A percentile compares a stretch with the other conserved stretches of the same genome.
Evolutionary conservation across 2,888 invertebrate species (phyloP).

Genomic region (Drosophila paracracens): DNA sequence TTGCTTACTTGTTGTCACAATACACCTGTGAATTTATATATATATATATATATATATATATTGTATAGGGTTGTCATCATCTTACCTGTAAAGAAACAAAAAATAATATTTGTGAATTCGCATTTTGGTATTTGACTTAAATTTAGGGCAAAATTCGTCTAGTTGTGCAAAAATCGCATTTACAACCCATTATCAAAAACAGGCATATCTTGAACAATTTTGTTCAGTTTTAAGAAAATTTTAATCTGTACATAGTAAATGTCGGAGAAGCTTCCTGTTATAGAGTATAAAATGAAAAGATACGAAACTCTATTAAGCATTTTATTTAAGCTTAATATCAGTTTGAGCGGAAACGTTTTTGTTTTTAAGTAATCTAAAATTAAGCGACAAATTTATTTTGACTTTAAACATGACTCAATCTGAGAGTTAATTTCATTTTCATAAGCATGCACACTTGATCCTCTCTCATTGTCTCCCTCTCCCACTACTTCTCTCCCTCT

Average conservation of each 20-base stretch:
- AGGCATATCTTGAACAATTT: neutral
- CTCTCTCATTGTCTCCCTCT: neutral
- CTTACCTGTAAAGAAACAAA: conserved; percentile 38
- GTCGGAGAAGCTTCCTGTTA: neutral
- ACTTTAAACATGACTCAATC: conserved; percentile 31
- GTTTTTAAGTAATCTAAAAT: neutral
- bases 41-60: neutral
- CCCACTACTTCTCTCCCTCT: too few relatives aligned
- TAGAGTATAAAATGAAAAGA: neutral
- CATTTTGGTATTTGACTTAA: neutral
- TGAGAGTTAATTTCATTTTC: conserved; percentile 15
- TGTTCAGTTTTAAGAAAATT: neutral
- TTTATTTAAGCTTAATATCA: neutral
- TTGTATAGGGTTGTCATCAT: neutral
- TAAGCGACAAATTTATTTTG: conserved; percentile 15
- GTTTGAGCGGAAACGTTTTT: neutral
- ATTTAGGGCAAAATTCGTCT: neutral
- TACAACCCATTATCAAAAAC: neutral
- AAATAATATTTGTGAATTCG: neutral
- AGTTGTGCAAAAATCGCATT: neutral
- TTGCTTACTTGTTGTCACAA: conserved; percentile 13
- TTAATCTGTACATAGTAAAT: neutral
- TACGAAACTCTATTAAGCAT: neutral
- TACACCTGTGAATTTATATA: neutral
- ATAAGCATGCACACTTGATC: neutral